Base-by-base conservation (phyloP, 1,140 invertebrate species). In the Littorina saxatilis region DNA sequence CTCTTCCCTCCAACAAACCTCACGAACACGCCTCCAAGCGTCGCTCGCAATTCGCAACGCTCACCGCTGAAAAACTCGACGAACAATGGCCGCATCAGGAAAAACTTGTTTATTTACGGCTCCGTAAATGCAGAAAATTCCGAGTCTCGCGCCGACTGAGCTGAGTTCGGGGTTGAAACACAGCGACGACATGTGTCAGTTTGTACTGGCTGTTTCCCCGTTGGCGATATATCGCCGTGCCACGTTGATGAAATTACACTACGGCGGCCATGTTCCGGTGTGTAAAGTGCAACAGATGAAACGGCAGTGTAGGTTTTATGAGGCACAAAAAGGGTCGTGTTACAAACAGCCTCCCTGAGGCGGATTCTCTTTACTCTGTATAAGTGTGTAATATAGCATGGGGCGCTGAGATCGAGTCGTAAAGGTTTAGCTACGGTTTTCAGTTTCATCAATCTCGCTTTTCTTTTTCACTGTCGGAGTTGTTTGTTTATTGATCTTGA, bases 91-190 rank as follows among this genome's bases (percentile, higher is more conserved):
- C 32, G 58, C 15, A 39, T 9, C 0, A 7, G 29, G 23, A 27
- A 7, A 29, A 23, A 15, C 27, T 29, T 43, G 35, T 40, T 63
- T 40, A 32, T 55, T 63, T 78, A 78, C 76, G 76, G 76, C 52
- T 52, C 76, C 76, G 76, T 78, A 78, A 61, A 17, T 78, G 76
- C 11, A 37, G 58, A 43, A 73, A 73, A 43, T n/a, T 73, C 23
- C 47, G 15, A 50, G 29, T 39, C 23, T 32, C 4, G 66, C 27
- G 11, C 35, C 35, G 29, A 32, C 35, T 27, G 17, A 32, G 27
- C 27, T 29, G 11, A 27, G 61, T 27, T 23, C 27, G n/a, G 66
- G 37, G 66, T 68, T 32, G 35, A 68, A 39, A 68, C 9, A 68
- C 66, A 39, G 32, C 13, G 35, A 1, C 7, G 17, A n/a, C 17